Base-by-base conservation (phyloP, 2,888 invertebrate species). In the Ectemnius cavifrons region DNA sequence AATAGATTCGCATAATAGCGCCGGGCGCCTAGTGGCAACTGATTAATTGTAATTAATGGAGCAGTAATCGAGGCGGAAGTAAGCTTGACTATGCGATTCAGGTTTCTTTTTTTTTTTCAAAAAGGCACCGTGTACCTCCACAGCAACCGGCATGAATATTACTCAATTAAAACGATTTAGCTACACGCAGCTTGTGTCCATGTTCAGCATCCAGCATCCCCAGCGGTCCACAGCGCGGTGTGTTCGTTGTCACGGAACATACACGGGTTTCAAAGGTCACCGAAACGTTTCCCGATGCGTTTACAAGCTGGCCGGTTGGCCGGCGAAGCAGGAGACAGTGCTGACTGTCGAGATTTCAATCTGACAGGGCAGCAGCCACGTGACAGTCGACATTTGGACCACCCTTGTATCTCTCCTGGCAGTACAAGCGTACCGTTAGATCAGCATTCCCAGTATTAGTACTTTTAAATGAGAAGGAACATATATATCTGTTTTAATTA, bases 151-250 rank as follows among this genome's bases (percentile, higher is more conserved):
- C 67, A 66, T 61, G 18, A 52, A 18, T 64, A 62, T 62, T 62
- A n/a, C 64, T 67, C 20, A 45, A 74, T 74, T 71, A 65, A 65
- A 69, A 59, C 49, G 73, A 56, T 56, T 65, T 46, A 62, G 28
- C 23, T 47, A 18, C 46, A 8, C 8, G 62, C 37, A n/a, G 16
- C 45, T 11, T 28, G 20, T 0, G 20, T 0, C 11, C 27, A n/a
- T 14, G 37, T 46, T n/a, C 4, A 11, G 5, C 11, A n/a, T 61
- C 46, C 4, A 11, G 5, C 11, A n/a, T 61, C 46, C 20, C n/a
- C 47, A 18, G 8, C 14, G 37, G 37, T 37, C 37, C 37, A 1
- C 1, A 11, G 37, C 8, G 37, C 37, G 37, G 8, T 37, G 8
- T 37, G 37, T 37, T 37, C 6, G 37, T 37, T 37, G 11, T 56